Conservation (phyloP, 2,888 invertebrate species). For the Coenonympha glycerion region DNA sequence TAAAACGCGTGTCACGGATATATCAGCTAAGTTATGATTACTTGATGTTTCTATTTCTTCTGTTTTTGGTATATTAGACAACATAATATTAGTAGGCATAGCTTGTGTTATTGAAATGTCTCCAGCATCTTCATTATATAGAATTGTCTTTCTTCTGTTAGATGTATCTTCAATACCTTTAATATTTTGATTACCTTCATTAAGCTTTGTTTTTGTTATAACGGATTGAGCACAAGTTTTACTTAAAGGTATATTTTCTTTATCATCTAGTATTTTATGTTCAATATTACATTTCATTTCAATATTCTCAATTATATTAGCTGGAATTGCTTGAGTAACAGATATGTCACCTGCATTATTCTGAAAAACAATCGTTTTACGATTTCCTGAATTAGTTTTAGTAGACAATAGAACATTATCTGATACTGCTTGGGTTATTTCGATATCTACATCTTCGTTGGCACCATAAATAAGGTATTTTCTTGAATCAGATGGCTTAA, state of each 20-base stretch:
- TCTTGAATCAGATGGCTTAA: slow-evolving; percentile 3
- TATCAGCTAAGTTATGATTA: slow-evolving; percentile 27
- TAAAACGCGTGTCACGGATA: slow-evolving; percentile 31
- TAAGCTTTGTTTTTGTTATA: background rate
- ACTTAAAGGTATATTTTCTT: background rate
- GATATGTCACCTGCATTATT: slow-evolving; percentile 35
- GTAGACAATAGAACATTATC: slow-evolving; percentile 1
- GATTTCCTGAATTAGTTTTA: slow-evolving; percentile 23
- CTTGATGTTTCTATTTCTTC: slow-evolving; percentile 24
- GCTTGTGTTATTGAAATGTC: slow-evolving; percentile 37
- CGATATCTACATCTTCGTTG: background rate
- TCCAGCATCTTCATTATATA: slow-evolving; percentile 25
- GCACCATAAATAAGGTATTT: background rate
- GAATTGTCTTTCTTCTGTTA: slow-evolving; percentile 29
- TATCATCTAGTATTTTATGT: background rate
- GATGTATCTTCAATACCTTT: background rate
- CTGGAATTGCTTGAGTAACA: slow-evolving; percentile 33
- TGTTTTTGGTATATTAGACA: slow-evolving; percentile 18
- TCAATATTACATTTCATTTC: background rate
- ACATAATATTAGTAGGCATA: slow-evolving; percentile 30
- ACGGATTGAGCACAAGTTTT: background rate
- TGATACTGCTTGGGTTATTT: slow-evolving; percentile 7
- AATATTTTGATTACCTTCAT: background rate
- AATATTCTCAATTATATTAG: slow-evolving; percentile 12
- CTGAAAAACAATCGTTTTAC: slow-evolving; percentile 35